Conservation (phyloP, 2,113 vertebrate species). For the Channa maculata region DNA sequence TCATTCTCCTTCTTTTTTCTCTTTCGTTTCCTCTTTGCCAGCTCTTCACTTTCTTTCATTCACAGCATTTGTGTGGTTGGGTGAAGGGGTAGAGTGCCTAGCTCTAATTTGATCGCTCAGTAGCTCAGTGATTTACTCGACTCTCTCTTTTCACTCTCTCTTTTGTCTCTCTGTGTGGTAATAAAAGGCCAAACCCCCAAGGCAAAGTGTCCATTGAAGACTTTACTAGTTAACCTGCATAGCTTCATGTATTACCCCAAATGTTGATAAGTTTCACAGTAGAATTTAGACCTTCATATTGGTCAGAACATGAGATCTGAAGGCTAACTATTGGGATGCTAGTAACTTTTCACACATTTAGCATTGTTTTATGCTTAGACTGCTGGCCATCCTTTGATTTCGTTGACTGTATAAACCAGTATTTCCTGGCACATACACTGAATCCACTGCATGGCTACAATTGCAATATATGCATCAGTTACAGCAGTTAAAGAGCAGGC, state of each 20-base stretch:
- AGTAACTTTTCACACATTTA: slow-evolving; percentile 2
- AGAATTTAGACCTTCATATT: neutral
- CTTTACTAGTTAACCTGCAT: slow-evolving; percentile 6
- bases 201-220: slow-evolving; percentile 13
- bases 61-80: slow-evolving; percentile 64
- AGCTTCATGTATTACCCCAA: neutral
- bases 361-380: neutral
- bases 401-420: neutral
- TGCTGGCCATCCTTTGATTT: neutral
- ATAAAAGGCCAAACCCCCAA: slow-evolving; percentile 24
- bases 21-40: slow-evolving; percentile 50
- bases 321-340: neutral
- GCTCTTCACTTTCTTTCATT: slow-evolving; percentile 57
- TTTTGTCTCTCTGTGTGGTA: slow-evolving; percentile 5
- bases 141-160: slow-evolving; percentile 18
- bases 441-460: neutral
- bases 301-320: neutral
- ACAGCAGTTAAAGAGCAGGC: neutral
- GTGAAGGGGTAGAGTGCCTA: slow-evolving; percentile 40
- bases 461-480: neutral
- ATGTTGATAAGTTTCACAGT: neutral
- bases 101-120: slow-evolving; percentile 53
- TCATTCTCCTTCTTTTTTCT: slow-evolving; percentile 63
- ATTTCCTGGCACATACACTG: neutral
- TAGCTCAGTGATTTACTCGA: slow-evolving; percentile 38